These are phyloP conservation scores for Scolanthus callimorphus DNA, from an alignment of 92 coral and sea anemone genomes.

Conservation along the genomic window DNA sequence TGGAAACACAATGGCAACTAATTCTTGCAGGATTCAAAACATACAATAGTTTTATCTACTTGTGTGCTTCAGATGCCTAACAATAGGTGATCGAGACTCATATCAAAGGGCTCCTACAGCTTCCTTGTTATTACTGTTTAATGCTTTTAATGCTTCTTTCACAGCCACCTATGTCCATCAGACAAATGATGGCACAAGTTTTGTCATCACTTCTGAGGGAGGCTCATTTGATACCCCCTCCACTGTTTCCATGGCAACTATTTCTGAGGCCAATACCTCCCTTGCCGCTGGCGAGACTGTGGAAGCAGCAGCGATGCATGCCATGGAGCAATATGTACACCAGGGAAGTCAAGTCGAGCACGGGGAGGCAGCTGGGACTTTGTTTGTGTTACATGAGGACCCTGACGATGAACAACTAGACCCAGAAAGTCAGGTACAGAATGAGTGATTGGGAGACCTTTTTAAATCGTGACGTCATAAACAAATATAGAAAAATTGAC, in stretches of 20 bases:
- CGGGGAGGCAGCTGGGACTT: conserved; percentile 73
- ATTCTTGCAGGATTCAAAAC: no score
- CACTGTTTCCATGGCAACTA: conserved; percentile 86
- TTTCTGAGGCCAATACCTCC: conserved; percentile 65
- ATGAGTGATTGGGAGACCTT: no score
- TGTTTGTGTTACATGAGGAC: conserved; percentile 86
- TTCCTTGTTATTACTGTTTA: no score
- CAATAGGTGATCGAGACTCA: no score
- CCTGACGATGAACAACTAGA: conserved; percentile 64
- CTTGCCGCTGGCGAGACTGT: conserved; percentile 79
- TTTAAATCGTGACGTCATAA: no score
- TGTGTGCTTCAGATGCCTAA: no score
- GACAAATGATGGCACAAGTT: conserved; percentile 90
- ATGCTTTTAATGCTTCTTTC: no score
- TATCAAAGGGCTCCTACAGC: no score
- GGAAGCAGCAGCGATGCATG: conserved; percentile 61
- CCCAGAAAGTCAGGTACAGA: conserved; percentile 73
- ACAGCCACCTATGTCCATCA: conserved; percentile 88
- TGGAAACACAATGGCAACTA: no score
- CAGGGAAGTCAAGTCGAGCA: conserved; percentile 65
- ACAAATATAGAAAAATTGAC: no score
- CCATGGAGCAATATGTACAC: conserved; percentile 74
- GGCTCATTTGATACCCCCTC: conserved; percentile 66
- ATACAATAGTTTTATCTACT: no score
- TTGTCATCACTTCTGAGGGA: conserved; percentile 93